Conservation (phyloP, 2,113 vertebrate species). For the Phaethon lepturus region DNA sequence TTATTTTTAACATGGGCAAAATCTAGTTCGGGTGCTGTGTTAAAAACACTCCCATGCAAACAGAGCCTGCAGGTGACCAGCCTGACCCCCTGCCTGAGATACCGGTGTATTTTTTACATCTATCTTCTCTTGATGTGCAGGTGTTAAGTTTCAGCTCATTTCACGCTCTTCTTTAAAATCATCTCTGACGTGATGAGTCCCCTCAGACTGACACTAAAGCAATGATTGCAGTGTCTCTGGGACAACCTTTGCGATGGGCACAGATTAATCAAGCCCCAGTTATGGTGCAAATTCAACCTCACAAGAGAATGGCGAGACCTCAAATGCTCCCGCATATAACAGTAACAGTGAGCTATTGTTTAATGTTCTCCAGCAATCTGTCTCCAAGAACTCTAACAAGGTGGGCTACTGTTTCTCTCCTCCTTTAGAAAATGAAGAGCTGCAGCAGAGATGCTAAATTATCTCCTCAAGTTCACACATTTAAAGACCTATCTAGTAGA, state of each 20-base stretch:
- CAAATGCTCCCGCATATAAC: neutral
- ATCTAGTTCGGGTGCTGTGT: rapidly evolving
- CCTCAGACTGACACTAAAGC: neutral
- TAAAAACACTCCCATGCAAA: neutral
- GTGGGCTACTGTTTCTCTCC: neutral
- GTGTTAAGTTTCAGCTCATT: constrained; percentile 8
- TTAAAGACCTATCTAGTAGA: neutral
- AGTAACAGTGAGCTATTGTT: neutral
- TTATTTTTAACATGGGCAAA: neutral
- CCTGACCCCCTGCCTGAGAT: neutral
- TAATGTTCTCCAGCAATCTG: neutral
- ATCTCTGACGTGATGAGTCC: neutral
- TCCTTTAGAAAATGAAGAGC: constrained; percentile 1
- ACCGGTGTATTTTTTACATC: neutral
- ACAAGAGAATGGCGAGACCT: neutral
- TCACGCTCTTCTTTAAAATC: constrained; percentile 1
- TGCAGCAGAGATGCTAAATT: neutral
- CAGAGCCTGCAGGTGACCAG: neutral
- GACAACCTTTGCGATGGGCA: neutral
- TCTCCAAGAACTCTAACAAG: constrained; percentile 15
- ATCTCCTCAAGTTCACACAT: neutral
- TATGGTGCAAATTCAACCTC: neutral
- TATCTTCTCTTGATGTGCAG: neutral
- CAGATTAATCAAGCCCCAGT: constrained; percentile 12
- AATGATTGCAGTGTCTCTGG: neutral